Percentiles rank a stretch among this genome's conserved stretches.
Conservation (phyloP, 1,140 invertebrate species). For the Pentalonia nigronervosa region DNA sequence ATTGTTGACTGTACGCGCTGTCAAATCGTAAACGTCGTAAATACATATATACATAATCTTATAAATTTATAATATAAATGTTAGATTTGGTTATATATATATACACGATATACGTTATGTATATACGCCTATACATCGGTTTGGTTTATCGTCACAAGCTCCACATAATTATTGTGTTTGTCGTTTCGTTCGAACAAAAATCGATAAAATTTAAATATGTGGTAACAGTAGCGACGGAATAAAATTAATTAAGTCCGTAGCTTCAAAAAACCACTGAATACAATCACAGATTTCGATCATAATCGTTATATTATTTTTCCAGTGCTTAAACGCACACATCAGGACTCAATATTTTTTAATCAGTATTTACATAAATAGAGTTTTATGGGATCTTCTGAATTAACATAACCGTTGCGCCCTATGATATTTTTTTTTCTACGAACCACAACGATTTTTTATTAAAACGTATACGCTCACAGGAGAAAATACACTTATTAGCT, state of each 20-base stretch:
- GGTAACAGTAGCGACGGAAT: slow-evolving; percentile 31
- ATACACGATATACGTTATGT: not conserved
- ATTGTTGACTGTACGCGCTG: not conserved
- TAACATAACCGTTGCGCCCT: not conserved
- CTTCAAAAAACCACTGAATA: not conserved
- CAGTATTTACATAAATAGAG: slow-evolving; percentile 16
- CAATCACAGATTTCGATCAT: slow-evolving; percentile 31
- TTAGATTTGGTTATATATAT: not conserved
- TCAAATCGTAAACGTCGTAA: not conserved
- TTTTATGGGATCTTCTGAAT: not conserved
- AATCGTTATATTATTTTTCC: slow-evolving; percentile 8
- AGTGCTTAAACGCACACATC: not conserved
- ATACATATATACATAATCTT: not conserved
- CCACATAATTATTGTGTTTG: not conserved
- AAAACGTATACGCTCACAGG: not conserved
- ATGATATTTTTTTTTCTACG: not conserved
- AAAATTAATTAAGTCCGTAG: slow-evolving; percentile 37
- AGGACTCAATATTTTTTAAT: not conserved
- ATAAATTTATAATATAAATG: not conserved
- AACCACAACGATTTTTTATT: not conserved
- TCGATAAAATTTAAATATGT: slow-evolving; percentile 27
- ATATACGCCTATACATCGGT: not conserved
- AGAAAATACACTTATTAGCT: not conserved
- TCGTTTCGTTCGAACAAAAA: not conserved
- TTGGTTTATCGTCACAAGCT: not conserved